Conservation (phyloP, 2,113 vertebrate species). For the Apodemus sylvaticus region DNA sequence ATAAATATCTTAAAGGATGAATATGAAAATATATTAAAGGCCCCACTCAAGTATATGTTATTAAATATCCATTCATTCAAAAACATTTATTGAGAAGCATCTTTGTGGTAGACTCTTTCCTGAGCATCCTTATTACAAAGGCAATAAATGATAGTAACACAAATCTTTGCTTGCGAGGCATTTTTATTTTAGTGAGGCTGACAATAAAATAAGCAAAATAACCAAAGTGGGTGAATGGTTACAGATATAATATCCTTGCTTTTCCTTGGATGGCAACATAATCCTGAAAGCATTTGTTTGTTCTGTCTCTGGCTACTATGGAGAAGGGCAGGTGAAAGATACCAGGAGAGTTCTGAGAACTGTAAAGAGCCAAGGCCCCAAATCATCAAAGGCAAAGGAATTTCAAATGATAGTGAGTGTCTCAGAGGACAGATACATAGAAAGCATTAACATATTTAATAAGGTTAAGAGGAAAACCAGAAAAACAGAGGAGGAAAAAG, state of each 20-base stretch:
- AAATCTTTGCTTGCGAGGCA: not conserved
- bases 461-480: not conserved
- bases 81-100: constrained; percentile 12
- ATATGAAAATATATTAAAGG: not conserved
- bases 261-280: not conserved
- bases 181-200: not conserved
- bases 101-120: not conserved
- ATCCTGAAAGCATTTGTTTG: not conserved
- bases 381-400: not conserved
- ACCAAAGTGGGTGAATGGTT: not conserved
- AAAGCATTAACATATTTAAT: not conserved
- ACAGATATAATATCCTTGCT: not conserved
- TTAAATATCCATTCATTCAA: constrained; percentile 4
- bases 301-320: not conserved
- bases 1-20: not conserved
- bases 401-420: not conserved
- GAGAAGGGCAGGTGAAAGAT: not conserved
- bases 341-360: not conserved
- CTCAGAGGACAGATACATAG: not conserved
- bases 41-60: not conserved
- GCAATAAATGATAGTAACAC: not conserved
- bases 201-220: not conserved
- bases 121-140: not conserved
- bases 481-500: not conserved
- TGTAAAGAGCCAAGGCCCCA: not conserved